Evolutionary conservation across 2,113 vertebrate genomes (phyloP).

Genomic region (Egretta garzetta): DNA sequence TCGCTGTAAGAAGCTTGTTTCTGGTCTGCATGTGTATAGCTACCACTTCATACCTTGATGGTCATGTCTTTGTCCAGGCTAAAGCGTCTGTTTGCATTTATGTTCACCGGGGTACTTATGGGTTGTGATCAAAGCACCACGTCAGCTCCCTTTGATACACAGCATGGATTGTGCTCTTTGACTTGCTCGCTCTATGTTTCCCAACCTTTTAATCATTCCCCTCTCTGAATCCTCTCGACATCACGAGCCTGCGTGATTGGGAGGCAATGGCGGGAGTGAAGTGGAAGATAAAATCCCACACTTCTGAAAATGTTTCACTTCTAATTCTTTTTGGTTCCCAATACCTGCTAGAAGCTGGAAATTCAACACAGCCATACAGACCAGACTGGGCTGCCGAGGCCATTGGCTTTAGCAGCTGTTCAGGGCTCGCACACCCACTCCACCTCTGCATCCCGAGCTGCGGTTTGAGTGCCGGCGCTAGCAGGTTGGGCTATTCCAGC

Average conservation of each 20-base stretch:
- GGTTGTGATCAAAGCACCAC: not conserved
- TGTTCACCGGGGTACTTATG: accelerated
- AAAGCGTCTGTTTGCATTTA: not conserved
- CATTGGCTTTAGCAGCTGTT: not conserved
- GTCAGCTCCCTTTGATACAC: not conserved
- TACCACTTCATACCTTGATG: not conserved
- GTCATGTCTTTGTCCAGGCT: not conserved
- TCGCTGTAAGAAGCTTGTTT: not conserved
- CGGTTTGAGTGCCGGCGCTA: not conserved
- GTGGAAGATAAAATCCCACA: not conserved
- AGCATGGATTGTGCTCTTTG: not conserved
- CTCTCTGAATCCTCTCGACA: not conserved
- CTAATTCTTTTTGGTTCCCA: not conserved
- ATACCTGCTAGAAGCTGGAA: not conserved
- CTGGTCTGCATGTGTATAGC: not conserved
- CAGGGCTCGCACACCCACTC: accelerated
- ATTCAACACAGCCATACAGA: not conserved
- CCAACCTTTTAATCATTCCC: not conserved
- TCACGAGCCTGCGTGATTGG: not conserved
- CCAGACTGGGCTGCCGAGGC: not conserved
- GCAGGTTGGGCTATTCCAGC: not conserved
- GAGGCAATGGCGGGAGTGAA: not conserved
- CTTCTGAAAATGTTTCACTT: not conserved
- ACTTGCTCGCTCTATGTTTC: not conserved
- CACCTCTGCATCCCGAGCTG: not conserved